Evolutionary conservation across 2,113 vertebrate genomes (phyloP).

Genomic region (Gobiocypris rarus): DNA sequence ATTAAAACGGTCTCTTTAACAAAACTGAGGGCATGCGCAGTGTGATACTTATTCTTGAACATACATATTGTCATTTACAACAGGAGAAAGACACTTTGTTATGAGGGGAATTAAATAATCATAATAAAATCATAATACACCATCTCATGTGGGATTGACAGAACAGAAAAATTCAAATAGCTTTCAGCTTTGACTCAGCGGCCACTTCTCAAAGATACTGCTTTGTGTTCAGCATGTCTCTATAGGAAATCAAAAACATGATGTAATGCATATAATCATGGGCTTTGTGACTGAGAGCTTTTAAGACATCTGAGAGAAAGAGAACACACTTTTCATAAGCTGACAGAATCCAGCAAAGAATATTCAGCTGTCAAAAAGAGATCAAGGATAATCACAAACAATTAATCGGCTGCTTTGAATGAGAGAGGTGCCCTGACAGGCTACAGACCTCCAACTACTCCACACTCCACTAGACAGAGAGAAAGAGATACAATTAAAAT

Average conservation of each 20-base stretch:
- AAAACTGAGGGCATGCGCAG: slow-evolving; percentile 27
- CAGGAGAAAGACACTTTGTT: not conserved
- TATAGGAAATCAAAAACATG: slow-evolving; percentile 42
- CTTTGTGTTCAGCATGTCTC: slow-evolving; percentile 30
- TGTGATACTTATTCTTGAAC: slow-evolving; percentile 32
- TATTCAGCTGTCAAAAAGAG: slow-evolving; percentile 65
- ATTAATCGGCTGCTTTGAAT: slow-evolving; percentile 58
- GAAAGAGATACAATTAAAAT: slow-evolving; percentile 19
- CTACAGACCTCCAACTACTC: slow-evolving; percentile 50
- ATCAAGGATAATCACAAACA: slow-evolving; percentile 57
- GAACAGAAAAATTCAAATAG: not conserved
- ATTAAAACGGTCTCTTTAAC: slow-evolving; percentile 1
- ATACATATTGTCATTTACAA: not conserved
- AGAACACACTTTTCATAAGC: slow-evolving; percentile 43
- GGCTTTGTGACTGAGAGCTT: slow-evolving; percentile 47
- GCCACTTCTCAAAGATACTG: not conserved
- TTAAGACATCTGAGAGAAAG: slow-evolving; percentile 47
- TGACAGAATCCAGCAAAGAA: slow-evolving; percentile 52
- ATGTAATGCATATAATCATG: slow-evolving; percentile 45
- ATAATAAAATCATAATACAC: not conserved
- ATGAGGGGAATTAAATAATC: not conserved
- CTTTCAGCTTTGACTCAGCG: slow-evolving; percentile 4
- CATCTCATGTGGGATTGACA: not conserved
- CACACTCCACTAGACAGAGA: slow-evolving; percentile 16
- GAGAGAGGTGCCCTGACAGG: slow-evolving; percentile 57